Evolutionary conservation across 2,888 invertebrate species (phyloP).

Genomic region (Globia sparganii): DNA sequence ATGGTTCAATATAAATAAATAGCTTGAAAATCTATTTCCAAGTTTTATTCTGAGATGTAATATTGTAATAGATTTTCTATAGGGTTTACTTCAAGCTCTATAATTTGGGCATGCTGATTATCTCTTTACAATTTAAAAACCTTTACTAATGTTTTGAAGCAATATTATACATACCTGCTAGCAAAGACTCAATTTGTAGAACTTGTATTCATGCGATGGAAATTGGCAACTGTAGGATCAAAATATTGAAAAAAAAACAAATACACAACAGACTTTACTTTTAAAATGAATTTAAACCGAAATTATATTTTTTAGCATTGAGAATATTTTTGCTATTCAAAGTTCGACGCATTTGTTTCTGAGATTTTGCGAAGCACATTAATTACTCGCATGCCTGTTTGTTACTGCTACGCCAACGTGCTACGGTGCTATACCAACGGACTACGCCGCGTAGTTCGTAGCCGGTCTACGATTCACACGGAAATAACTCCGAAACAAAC

Average conservation of each 20-base stretch:
- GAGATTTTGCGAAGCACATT: neutral
- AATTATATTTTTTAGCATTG: neutral
- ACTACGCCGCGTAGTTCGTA: conserved; percentile 31
- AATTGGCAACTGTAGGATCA: too few relatives aligned
- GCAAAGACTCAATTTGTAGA: neutral
- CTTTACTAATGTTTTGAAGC: neutral
- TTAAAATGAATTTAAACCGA: neutral
- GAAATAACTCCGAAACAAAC: conserved; percentile 7
- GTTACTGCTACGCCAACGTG: conserved; percentile 11
- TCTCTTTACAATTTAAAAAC: neutral
- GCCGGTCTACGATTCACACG: conserved; percentile 17
- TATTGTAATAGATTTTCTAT: neutral
- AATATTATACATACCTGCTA: neutral
- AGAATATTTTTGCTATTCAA: neutral
- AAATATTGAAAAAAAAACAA: neutral
- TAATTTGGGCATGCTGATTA: neutral
- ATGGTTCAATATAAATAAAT: neutral
- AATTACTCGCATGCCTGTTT: conserved; percentile 3
- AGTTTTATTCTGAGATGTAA: neutral
- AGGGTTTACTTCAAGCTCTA: neutral
- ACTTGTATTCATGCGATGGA: neutral
- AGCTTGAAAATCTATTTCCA: neutral
- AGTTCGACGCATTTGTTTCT: neutral
- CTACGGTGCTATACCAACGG: conserved; percentile 14
- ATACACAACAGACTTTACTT: neutral